Percentiles rank a stretch among this genome's conserved stretches.
These are phyloP conservation scores for Chelonoidis abingdonii DNA, from an alignment of 2,113 vertebrate genomes.

Conservation along the genomic window DNA sequence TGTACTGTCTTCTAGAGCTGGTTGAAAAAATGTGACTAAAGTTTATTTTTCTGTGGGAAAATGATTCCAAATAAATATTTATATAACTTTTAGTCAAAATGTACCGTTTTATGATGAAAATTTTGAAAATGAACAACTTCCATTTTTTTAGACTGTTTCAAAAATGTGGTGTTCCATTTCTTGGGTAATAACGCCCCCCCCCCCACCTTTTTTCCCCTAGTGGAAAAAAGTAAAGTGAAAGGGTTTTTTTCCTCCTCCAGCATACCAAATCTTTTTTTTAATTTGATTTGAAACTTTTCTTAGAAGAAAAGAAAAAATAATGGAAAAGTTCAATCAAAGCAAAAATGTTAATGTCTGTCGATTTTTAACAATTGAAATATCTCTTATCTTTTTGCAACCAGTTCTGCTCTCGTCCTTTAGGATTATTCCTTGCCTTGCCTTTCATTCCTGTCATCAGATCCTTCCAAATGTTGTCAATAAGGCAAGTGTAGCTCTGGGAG, in stretches of 20 bases:
- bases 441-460: not conserved
- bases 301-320: not conserved
- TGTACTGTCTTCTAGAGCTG: not conserved
- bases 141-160: not conserved
- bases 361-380: not conserved
- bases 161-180: not conserved
- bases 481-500: not conserved
- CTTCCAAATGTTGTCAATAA: not conserved
- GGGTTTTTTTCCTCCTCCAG: not conserved
- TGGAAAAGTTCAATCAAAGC: not conserved
- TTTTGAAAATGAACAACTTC: too few relatives aligned
- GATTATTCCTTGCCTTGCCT: not conserved
- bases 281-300: not conserved
- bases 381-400: not conserved
- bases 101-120: not conserved
- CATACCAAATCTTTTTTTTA: not conserved
- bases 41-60: not conserved
- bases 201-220: too few relatives aligned
- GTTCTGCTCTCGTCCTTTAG: not conserved
- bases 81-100: not conserved
- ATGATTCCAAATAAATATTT: not conserved
- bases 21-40: not conserved
- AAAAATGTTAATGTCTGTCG: not conserved
- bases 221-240: not conserved
- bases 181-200: not conserved